phyloP scores from a whole-genome alignment of 2,797 vertebrate genomes.

The Coccyzus lansbergi region DNA sequence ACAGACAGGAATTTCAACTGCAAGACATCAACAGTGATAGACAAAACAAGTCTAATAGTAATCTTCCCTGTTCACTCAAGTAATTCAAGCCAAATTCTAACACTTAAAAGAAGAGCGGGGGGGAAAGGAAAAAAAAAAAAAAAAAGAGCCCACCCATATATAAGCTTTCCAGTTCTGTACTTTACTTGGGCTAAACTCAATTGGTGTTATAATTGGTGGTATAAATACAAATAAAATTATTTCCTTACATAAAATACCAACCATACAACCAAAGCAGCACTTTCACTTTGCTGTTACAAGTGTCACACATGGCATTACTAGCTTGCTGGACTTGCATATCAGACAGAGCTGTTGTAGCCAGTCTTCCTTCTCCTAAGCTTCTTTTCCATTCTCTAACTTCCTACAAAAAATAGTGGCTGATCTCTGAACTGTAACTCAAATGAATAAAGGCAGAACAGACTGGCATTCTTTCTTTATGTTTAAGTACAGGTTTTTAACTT shows the following conservation, averaged over 20 bases:
- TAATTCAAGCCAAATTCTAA: neutral
- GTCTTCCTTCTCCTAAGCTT: neutral
- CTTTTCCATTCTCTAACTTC: neutral
- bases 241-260: neutral
- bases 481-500: neutral
- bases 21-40: neutral
- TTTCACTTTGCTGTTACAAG: neutral
- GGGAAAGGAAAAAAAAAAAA: too few species aligned
- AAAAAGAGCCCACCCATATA: neutral
- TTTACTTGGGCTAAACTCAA: neutral
- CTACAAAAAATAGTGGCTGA: neutral
- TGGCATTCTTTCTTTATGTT: neutral
- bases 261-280: neutral
- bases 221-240: neutral
- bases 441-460: neutral
- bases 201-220: neutral
- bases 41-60: fast-evolving
- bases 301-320: neutral
- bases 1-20: neutral
- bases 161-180: neutral
- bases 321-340: neutral
- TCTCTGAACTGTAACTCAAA: neutral
- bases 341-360: neutral
- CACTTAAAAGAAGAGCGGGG: too few species aligned
- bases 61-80: neutral